Evolutionary conservation across 2,113 vertebrate species (phyloP).

Genomic region (Lota lota): DNA sequence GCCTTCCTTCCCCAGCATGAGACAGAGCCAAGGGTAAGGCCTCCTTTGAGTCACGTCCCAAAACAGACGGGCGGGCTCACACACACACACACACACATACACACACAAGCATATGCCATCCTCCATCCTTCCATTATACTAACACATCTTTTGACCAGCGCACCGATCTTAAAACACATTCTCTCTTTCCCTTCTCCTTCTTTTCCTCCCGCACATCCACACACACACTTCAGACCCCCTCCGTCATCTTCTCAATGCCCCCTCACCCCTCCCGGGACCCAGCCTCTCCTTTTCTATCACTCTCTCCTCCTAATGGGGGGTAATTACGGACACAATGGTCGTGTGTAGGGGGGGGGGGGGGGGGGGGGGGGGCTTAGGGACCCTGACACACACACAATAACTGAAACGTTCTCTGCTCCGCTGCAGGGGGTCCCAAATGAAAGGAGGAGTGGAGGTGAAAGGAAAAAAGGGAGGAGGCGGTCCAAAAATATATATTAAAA

Average conservation of each 20-base stretch:
- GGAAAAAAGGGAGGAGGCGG: slow-evolving; percentile 5
- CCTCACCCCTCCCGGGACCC: slow-evolving; percentile 4
- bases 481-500: neutral
- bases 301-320: slow-evolving; percentile 36
- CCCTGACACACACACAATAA: slow-evolving; percentile 55
- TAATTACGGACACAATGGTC: slow-evolving; percentile 56
- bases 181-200: slow-evolving; percentile 17
- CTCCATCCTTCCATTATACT: neutral
- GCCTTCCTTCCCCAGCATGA: neutral
- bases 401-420: slow-evolving; percentile 44
- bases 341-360: slow-evolving; percentile 26
- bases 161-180: no score
- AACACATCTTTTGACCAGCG: slow-evolving; percentile 9
- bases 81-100: neutral
- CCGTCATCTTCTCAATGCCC: slow-evolving; percentile 13
- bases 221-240: neutral
- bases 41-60: slow-evolving; percentile 36
- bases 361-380: slow-evolving; percentile 1
- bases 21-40: slow-evolving; percentile 18
- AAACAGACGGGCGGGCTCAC: neutral
- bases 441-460: neutral
- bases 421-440: slow-evolving; percentile 37
- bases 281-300: slow-evolving; percentile 7
- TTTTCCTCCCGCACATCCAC: neutral
- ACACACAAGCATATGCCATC: slow-evolving; percentile 13